Base-by-base conservation (phyloP, 2,797 vertebrate genomes). In the Rhynchonycteris naso region DNA sequence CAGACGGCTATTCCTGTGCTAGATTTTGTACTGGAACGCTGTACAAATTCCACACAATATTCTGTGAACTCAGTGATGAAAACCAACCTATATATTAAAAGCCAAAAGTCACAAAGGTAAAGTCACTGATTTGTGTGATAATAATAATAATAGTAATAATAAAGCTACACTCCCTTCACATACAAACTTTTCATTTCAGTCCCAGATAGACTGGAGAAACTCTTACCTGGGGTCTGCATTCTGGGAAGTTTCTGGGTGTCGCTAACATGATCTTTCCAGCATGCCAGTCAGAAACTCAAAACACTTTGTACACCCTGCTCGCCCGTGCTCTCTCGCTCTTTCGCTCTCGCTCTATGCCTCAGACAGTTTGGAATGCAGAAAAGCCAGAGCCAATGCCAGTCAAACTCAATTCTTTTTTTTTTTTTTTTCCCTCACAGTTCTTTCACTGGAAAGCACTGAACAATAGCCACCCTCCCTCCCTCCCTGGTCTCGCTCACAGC, bases 151-250 rank as follows among this genome's bases (percentile, higher is more conserved):
- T 43, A 43, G 8, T 43, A 66, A 21, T 26, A 22, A 28, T 24
- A 61, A 74, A 66, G 58, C 63, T 24, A 66, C 21, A 71, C 4
- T 50, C 58, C 59, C 56, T 90, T 95, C 94, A 0, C 19, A 76
- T 30, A 95, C 63, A 84, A 82, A 92, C 16, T 82, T 96, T 95
- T 14, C 72, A 92, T 74, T 72, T 58, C 94, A 65, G 79, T 79
- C 66, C 35, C 88, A 71, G 8, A 66, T 19, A 38, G 19, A 58
- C 0, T 50, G 24, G 69, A 94, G 82, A 43, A 87, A 38, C 43
- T 63, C 96, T 98, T 98, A 98, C 98, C 98, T 98, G 98, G 8
- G 94, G 96, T 61, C 96, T 98, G 98, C 98, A 98, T 98, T 38
- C 88, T 93, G 79, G 0, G 85, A 85, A 76, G 84, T 95, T 97